phyloP scores from a whole-genome alignment of 1,140 invertebrate genomes.

The Drosophila ananassae region DNA sequence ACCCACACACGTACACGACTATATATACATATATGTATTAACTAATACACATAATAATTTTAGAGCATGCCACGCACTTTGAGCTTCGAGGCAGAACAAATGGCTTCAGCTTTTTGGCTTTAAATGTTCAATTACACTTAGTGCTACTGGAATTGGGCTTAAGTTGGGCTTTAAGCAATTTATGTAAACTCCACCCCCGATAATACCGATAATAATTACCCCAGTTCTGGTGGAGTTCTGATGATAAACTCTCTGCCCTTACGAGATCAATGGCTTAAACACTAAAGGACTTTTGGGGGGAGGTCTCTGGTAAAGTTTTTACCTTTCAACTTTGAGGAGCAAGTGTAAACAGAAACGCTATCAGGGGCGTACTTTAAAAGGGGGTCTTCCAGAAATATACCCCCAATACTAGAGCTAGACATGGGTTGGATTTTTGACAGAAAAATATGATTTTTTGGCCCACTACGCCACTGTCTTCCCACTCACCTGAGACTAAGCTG shows the following conservation, averaged over 20 bases:
- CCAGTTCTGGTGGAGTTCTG: no score
- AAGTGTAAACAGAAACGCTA: constrained; percentile 65
- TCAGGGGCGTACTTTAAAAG: no score
- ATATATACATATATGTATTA: constrained; percentile 14
- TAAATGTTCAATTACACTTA: constrained; percentile 38
- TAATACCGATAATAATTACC: no score
- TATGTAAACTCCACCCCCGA: no score
- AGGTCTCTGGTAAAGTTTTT: neutral
- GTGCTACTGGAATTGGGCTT: neutral
- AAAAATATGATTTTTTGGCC: neutral
- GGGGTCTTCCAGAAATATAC: no score
- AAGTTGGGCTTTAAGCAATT: neutral
- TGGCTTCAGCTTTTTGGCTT: constrained; percentile 44
- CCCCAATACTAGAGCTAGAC: no score
- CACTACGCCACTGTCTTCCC: neutral
- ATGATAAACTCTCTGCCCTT: no score
- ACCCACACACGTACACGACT: neutral
- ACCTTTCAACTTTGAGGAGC: constrained; percentile 29
- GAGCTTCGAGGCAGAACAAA: constrained; percentile 34
- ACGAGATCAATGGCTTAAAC: no score
- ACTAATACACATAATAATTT: neutral
- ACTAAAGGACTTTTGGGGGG: no score
- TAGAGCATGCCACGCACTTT: constrained; percentile 39
- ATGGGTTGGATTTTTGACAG: no score
- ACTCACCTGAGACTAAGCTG: constrained; percentile 27